Base-by-base conservation (phyloP, 1,140 invertebrate genomes). In the Ips typographus region DNA sequence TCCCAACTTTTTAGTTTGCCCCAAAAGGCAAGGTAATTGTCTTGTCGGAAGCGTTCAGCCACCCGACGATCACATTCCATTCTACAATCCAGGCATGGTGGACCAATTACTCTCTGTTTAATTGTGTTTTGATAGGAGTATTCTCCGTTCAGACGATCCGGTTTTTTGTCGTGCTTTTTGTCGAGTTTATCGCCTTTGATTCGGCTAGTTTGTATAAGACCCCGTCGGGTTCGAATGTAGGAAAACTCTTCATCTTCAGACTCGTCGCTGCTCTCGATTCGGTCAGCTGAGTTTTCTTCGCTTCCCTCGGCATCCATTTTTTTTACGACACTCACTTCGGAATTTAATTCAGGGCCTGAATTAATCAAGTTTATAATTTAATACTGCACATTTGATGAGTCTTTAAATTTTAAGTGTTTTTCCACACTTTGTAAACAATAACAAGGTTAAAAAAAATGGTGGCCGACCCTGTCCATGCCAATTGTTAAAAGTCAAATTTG, bases 1-100 rank as follows among this genome's bases (percentile, higher is more conserved):
- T 68, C 65, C 65, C 65, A 68, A 7, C 44, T 59, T 55, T 68
- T 68, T 52, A 68, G n/a, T 52, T 68, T 68, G 2, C 65, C 65
- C 65, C 65, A 68, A 68, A 68, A 68, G 42, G 41, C 40, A 0
- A 60, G 36, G 22, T 68, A 68, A 60, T 68, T 68, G 38, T 68
- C 65, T 40, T 68, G 65, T 4, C 65, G 56, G 43, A 68, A 68
- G 39, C 65, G 4, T 43, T 68, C 65, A 38, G 56, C 65, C 7
- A 68, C 57, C 2, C 65, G 56, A 8, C 40, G 41, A 60, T 68
- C 65, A 55, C 65, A 68, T 43, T 68, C 47, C 58, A 68, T 52
- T 52, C 47, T 68, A 44, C 65, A 68, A 38, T 68, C 65, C 42
- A 60, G 49, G 55, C 65, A 68, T 43, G 65, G 56, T 44, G 49